phyloP scores from a whole-genome alignment of 2,888 invertebrate genomes.

The Gastrophysa polygoni region DNA sequence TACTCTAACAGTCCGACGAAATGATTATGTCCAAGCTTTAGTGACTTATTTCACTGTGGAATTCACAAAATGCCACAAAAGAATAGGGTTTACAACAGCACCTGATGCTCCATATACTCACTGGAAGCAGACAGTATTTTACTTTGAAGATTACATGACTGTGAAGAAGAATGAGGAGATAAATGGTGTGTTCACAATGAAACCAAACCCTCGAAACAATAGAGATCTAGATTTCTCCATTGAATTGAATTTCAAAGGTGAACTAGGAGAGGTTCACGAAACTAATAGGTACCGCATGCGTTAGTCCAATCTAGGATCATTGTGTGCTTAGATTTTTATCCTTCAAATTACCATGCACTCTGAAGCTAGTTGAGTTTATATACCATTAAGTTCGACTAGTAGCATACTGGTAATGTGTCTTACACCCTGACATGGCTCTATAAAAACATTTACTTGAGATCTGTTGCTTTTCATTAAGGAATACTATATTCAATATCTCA shows the following conservation, averaged over 20 bases:
- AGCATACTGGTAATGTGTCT: neutral
- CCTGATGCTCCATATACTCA: conserved; percentile 98
- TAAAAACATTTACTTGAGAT: neutral
- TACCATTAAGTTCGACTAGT: neutral
- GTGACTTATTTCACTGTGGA: conserved; percentile 99
- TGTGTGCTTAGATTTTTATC: conserved; percentile 9
- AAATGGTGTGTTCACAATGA: conserved; percentile 89
- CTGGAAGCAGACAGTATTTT: conserved; percentile 99
- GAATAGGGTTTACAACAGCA: conserved; percentile 97
- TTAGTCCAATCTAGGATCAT: conserved; percentile 57
- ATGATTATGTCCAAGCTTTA: conserved; percentile 96
- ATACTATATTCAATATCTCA: neutral
- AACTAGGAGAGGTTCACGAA: conserved; percentile 83
- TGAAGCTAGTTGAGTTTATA: conserved; percentile 13
- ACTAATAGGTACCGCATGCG: conserved; percentile 91
- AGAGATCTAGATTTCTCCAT: conserved; percentile 96
- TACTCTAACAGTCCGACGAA: conserved; percentile 77
- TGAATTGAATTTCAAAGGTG: conserved; percentile 90
- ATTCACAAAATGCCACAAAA: conserved; percentile 98
- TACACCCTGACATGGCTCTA: neutral
- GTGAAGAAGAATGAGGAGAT: conserved; percentile 96
- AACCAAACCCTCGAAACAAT: conserved; percentile 95
- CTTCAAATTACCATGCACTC: conserved; percentile 1
- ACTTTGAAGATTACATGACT: conserved; percentile 96
- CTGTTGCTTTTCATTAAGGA: neutral